phyloP scores from a whole-genome alignment of 2,797 vertebrate genomes.

The Enteromius thamalakanensis region DNA sequence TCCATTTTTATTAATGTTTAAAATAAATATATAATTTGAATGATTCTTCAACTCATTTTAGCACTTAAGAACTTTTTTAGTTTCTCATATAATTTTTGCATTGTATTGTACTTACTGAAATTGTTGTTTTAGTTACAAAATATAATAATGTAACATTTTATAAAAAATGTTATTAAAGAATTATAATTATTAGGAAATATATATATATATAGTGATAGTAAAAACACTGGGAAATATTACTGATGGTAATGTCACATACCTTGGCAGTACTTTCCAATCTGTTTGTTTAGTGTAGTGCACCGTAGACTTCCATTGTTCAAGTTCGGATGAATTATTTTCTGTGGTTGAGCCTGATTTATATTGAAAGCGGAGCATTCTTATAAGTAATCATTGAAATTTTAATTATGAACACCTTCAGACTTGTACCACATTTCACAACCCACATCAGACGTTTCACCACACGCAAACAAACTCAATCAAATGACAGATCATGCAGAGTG shows the following conservation, averaged over 20 bases:
- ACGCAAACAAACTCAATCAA: slow-evolving; percentile 3
- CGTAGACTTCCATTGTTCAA: neutral
- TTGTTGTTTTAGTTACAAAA: neutral
- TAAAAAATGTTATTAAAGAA: neutral
- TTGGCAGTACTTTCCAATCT: neutral
- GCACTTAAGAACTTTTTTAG: neutral
- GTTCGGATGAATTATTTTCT: neutral
- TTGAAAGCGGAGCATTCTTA: neutral
- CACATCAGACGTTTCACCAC: slow-evolving; percentile 24
- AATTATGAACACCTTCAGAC: neutral
- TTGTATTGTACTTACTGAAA: neutral
- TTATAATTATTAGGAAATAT: neutral
- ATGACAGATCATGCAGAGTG: slow-evolving; percentile 16
- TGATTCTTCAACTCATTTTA: no score
- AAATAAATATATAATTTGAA: no score
- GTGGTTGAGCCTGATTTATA: neutral
- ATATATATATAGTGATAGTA: neutral
- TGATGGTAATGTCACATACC: neutral
- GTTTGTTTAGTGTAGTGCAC: neutral
- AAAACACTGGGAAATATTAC: neutral
- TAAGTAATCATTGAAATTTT: neutral
- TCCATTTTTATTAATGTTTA: no score
- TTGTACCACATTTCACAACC: neutral
- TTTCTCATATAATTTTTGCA: neutral
- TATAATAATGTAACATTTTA: neutral